These are phyloP conservation scores for Beris chalybata DNA, from an alignment of 2,888 invertebrate species.

Conservation along the genomic window DNA sequence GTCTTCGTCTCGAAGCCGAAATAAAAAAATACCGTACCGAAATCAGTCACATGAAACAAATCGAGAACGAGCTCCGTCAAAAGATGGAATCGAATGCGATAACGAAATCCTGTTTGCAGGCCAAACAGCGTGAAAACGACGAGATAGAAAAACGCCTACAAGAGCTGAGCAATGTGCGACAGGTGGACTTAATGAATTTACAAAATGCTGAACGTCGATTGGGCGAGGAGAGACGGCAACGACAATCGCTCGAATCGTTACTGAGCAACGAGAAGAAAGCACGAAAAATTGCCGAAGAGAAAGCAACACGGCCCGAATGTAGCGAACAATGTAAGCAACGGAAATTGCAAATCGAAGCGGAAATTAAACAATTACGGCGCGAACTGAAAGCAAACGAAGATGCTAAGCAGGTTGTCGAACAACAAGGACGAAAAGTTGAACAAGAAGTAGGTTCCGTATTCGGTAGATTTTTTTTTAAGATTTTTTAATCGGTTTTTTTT, in stretches of 20 bases:
- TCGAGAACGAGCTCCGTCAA: constrained; percentile 56
- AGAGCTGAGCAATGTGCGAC: constrained; percentile 70
- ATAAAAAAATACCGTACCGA: constrained; percentile 55
- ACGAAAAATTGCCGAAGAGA: constrained; percentile 60
- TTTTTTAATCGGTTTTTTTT: not conserved
- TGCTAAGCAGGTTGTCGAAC: constrained; percentile 58
- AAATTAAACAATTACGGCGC: constrained; percentile 66
- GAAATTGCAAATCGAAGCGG: constrained; percentile 69
- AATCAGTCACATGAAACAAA: constrained; percentile 55
- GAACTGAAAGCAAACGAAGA: constrained; percentile 71
- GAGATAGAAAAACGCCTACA: constrained; percentile 82
- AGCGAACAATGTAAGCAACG: constrained; percentile 68
- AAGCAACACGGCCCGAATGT: constrained; percentile 63
- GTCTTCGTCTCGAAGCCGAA: constrained; percentile 54
- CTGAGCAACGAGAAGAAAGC: constrained; percentile 73
- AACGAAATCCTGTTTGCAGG: constrained; percentile 79
- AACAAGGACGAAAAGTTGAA: constrained; percentile 54
- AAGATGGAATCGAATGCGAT: constrained; percentile 62
- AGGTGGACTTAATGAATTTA: constrained; percentile 77
- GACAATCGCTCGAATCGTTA: constrained; percentile 73
- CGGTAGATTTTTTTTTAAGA: not conserved
- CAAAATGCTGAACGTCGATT: constrained; percentile 77
- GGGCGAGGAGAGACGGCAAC: constrained; percentile 77
- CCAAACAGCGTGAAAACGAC: constrained; percentile 73
- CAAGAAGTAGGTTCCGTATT: constrained; percentile 49